Base-by-base conservation (phyloP, 2,797 vertebrate genomes). In the Perodicticus potto region DNA sequence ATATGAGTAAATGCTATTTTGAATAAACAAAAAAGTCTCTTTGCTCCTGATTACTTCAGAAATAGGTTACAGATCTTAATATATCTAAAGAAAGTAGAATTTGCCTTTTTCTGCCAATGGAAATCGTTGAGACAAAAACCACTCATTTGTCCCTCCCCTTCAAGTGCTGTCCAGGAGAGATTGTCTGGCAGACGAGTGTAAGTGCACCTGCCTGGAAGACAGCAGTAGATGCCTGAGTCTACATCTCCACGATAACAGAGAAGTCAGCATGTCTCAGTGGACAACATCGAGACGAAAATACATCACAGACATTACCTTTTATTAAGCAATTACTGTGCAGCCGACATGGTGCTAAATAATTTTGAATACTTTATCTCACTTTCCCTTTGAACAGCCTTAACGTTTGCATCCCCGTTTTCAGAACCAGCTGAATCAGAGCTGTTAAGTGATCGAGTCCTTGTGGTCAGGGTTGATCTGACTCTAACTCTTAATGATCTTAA, bases 291-390 rank as follows among this genome's bases (percentile, higher is more conserved):
- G 29, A 16, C 93, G 27, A 40, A 91, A 93, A 94, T 86, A 59
- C 14, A 83, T 94, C 43, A 92, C 17, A 70, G 57, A n/a, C 88
- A 49, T 91, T 80, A 86, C 45, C 53, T 53, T 69, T 80, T 88
- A 91, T 88, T 85, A 92, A 82, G 40, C 57, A 94, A 72, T 93
- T 91, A 91, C 34, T 83, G 49, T 88, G n/a, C 80, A 86, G n/a
- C 27, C 25, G 91, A 90, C 25, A 74, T 49, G 37, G 40, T 23
- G 49, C 65, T 95, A 93, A 96, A 78, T 92, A 76, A 86, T 92
- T 94, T 92, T 92, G 72, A 97, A 61, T 91, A 72, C 32, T 37
- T 96, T 85, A 78, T 91, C 80, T 92, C 80, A 81, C 53, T 80
- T 95, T 92, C 88, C 69, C 73, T 86, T 84, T 65, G 80, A 91